Conservation (phyloP, 2,888 invertebrate species). For the Bugula neritina region DNA sequence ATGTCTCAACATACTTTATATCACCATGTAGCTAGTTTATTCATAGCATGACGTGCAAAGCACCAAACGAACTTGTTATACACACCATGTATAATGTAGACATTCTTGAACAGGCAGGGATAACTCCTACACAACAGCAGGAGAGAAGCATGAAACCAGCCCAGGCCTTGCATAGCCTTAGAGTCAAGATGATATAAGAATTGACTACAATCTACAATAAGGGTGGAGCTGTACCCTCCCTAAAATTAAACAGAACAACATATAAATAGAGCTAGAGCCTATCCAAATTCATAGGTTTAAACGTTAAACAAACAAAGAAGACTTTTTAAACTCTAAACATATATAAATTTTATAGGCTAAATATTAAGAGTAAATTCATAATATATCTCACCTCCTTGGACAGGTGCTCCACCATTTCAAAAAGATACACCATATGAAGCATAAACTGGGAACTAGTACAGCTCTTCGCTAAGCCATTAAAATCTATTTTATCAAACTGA, state of each 20-base stretch:
- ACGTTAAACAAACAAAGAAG: no score
- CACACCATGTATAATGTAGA: conserved; percentile 8
- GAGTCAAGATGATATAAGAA: background rate
- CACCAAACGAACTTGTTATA: background rate
- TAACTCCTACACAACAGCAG: background rate
- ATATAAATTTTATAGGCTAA: no score
- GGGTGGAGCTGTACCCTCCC: conserved; percentile 15
- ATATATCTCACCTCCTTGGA: conserved; percentile 15
- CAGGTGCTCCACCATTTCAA: conserved; percentile 1
- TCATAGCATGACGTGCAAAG: no score
- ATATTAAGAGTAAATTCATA: no score
- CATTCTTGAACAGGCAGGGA: background rate
- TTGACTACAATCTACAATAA: background rate
- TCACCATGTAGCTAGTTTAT: no score
- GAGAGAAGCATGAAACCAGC: background rate
- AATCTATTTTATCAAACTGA: conserved; percentile 15
- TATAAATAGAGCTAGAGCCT: no score
- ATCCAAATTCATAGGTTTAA: no score
- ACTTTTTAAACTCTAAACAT: no score
- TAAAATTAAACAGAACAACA: no score
- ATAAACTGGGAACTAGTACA: background rate
- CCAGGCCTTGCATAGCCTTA: background rate
- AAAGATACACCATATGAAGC: background rate
- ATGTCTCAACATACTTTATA: no score
- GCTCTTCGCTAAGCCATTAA: background rate